Conservation (phyloP, 2,797 vertebrate genomes). For the Botia almorhae region DNA sequence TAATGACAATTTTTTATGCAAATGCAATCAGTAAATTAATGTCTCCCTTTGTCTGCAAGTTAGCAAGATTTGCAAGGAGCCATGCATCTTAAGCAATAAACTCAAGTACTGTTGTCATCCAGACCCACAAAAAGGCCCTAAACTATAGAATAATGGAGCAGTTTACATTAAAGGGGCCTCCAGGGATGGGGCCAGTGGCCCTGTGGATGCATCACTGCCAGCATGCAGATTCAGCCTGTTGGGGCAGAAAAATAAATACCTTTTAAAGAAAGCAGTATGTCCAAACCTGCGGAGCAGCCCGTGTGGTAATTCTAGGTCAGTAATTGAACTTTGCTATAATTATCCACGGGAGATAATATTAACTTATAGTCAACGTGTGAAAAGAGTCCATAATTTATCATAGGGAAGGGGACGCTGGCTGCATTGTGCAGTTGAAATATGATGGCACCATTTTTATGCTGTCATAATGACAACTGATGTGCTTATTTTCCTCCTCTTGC, state of each 20-base stretch:
- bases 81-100: conserved; percentile 19
- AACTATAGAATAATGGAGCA: conserved; percentile 39
- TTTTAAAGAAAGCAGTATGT: conserved; percentile 81
- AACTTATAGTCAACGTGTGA: conserved; percentile 91
- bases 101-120: conserved; percentile 10
- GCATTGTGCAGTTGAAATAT: conserved; percentile 99
- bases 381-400: conserved; percentile 93
- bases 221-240: conserved; percentile 91
- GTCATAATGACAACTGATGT: conserved; percentile 99
- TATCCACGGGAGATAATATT: conserved; percentile 99
- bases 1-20: neutral
- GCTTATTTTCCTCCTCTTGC: conserved; percentile 92
- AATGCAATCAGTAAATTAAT: conserved; percentile 3
- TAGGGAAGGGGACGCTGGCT: conserved; percentile 35
- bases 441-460: conserved; percentile 99
- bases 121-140: conserved; percentile 11
- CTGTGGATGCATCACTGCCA: conserved; percentile 91
- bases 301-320: conserved; percentile 89
- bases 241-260: conserved; percentile 91
- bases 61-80: conserved; percentile 3
- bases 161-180: conserved; percentile 33
- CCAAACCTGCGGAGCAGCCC: conserved; percentile 82
- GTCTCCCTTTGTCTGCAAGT: neutral
- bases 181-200: conserved; percentile 72
- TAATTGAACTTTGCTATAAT: conserved; percentile 98